These are phyloP conservation scores for Mormyrops boulengeri DNA, from an alignment of 2,797 vertebrate genomes.

Conservation along the genomic window DNA sequence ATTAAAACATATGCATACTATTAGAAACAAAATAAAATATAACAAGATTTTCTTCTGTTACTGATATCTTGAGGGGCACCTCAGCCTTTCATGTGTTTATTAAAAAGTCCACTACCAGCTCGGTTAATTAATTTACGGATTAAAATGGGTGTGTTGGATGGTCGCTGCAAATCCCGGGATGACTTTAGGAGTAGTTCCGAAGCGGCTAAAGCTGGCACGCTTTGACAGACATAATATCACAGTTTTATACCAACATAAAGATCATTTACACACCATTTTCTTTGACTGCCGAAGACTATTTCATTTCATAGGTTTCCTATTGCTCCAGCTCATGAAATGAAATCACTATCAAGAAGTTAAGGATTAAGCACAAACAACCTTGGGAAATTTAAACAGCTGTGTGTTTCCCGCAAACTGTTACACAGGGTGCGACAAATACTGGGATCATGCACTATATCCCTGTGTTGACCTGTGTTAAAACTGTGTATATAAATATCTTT, in stretches of 20 bases:
- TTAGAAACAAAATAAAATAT: too few species aligned
- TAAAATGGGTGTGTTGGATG: background rate
- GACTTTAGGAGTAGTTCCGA: background rate
- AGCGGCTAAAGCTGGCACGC: background rate
- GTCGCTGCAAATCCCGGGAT: background rate
- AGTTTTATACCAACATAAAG: background rate
- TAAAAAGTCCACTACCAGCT: too few species aligned
- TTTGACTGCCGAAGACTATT: background rate
- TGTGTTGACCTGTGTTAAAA: conserved; percentile 13
- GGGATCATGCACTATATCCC: conserved; percentile 23
- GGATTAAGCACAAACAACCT: conserved; percentile 10
- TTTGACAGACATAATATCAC: background rate
- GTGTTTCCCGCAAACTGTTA: conserved; percentile 41
- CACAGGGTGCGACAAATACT: background rate
- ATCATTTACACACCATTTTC: background rate
- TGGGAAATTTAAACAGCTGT: conserved; percentile 30
- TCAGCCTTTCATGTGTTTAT: too few species aligned
- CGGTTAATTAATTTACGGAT: too few species aligned
- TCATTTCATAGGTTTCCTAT: background rate
- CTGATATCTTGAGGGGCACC: too few species aligned
- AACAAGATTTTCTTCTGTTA: too few species aligned
- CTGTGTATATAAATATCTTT: conserved; percentile 23
- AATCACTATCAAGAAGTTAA: background rate
- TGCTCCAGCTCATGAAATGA: background rate
- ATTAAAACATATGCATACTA: too few species aligned